Percentiles rank a stretch among this genome's conserved stretches.
Conservation (phyloP, 2,888 invertebrate species). For the Drosophila planitibia region DNA sequence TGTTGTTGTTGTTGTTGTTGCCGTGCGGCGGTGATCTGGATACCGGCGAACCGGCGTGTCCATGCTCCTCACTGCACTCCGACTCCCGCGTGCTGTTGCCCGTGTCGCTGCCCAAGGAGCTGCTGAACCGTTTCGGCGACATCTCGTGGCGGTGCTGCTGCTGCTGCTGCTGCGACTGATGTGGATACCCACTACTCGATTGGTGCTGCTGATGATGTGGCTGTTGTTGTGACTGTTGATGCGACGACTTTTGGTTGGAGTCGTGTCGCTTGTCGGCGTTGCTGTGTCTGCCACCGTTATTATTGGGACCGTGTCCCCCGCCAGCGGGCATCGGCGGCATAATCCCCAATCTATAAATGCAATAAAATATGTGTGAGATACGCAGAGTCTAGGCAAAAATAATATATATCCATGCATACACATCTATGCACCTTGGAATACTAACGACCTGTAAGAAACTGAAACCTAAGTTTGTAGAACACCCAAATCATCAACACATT, state of each 20-base stretch:
- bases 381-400: not conserved
- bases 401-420: no score
- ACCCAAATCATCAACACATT: no score
- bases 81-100: conserved; percentile 90
- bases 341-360: conserved; percentile 76
- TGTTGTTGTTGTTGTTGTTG: conserved; percentile 19
- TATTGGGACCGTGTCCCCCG: conserved; percentile 84
- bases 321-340: conserved; percentile 84
- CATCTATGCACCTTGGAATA: no score
- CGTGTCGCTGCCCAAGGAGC: conserved; percentile 91
- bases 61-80: conserved; percentile 89
- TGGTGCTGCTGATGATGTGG: conserved; percentile 53
- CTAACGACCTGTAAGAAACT: not conserved
- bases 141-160: conserved; percentile 80
- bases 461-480: not conserved
- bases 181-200: conserved; percentile 37
- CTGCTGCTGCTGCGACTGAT: conserved; percentile 42
- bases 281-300: conserved; percentile 74
- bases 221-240: conserved; percentile 87
- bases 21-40: conserved; percentile 79
- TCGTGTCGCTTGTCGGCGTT: conserved; percentile 69
- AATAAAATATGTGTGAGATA: not conserved
- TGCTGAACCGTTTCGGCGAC: conserved; percentile 87
- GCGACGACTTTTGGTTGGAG: conserved; percentile 88
- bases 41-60: conserved; percentile 79